Conservation (phyloP, 2,113 vertebrate genomes). For the Sturnira hondurensis region DNA sequence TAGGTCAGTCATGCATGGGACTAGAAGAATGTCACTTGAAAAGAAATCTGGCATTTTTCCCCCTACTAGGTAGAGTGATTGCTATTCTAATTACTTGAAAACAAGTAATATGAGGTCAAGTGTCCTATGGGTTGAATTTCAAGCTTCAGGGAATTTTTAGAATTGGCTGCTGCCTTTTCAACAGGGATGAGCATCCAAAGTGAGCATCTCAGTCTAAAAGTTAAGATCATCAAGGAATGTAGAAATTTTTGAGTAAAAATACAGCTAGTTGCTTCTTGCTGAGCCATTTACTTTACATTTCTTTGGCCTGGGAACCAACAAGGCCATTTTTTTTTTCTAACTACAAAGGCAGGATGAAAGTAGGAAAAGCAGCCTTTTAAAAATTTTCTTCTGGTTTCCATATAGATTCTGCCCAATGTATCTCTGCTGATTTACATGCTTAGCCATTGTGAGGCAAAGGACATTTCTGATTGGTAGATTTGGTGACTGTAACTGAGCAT, state of each 20-base stretch:
- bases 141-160: background rate
- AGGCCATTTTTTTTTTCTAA: constrained; percentile 1
- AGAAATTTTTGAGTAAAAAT: constrained; percentile 15
- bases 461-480: background rate
- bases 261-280: background rate
- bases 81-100: background rate
- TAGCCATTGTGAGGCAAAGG: background rate
- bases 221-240: background rate
- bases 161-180: background rate
- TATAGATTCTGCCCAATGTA: background rate
- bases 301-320: background rate
- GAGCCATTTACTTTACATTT: background rate
- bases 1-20: background rate
- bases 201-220: background rate
- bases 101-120: background rate
- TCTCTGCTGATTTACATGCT: background rate
- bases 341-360: background rate
- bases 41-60: background rate
- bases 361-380: background rate
- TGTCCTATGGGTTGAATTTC: background rate
- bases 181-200: background rate
- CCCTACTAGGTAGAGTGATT: background rate
- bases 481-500: background rate
- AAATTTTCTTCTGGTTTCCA: background rate
- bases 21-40: background rate